These are phyloP conservation scores for Rhogogaster chlorosoma DNA, from an alignment of 2,888 invertebrate genomes.

Conservation along the genomic window DNA sequence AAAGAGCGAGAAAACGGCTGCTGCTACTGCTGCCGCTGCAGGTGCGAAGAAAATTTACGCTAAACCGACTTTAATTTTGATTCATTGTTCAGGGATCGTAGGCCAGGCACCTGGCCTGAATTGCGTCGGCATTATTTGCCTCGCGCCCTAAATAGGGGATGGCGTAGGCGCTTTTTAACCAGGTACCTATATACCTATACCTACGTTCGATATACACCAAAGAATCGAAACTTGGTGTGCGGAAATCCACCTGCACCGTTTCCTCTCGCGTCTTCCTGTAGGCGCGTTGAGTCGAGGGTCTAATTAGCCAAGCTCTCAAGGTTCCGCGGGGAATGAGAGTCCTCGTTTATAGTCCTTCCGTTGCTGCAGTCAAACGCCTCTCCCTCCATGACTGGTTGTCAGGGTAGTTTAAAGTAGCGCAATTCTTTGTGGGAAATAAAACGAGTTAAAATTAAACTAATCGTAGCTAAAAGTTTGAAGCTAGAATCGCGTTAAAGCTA, in stretches of 20 bases:
- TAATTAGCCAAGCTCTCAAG: constrained; percentile 48
- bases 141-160: constrained; percentile 15
- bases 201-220: constrained; percentile 18
- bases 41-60: constrained; percentile 64
- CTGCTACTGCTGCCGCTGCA: background rate
- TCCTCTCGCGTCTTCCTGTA: constrained; percentile 12
- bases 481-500: constrained; percentile 16
- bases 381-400: background rate
- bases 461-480: constrained; percentile 26
- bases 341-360: constrained; percentile 45
- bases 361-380: constrained; percentile 38
- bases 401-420: background rate
- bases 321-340: background rate
- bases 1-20: constrained; percentile 7
- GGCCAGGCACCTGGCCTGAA: constrained; percentile 41
- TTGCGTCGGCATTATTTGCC: constrained; percentile 31
- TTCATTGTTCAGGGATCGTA: constrained; percentile 62
- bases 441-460: constrained; percentile 37
- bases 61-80: constrained; percentile 73
- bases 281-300: constrained; percentile 39
- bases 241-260: constrained; percentile 25
- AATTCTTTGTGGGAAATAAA: constrained; percentile 13
- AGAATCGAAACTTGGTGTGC: constrained; percentile 19
- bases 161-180: constrained; percentile 22
- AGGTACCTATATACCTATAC: constrained; percentile 1